phyloP scores from a whole-genome alignment of 23 tunicate species.

The Phallusia fumigata region DNA sequence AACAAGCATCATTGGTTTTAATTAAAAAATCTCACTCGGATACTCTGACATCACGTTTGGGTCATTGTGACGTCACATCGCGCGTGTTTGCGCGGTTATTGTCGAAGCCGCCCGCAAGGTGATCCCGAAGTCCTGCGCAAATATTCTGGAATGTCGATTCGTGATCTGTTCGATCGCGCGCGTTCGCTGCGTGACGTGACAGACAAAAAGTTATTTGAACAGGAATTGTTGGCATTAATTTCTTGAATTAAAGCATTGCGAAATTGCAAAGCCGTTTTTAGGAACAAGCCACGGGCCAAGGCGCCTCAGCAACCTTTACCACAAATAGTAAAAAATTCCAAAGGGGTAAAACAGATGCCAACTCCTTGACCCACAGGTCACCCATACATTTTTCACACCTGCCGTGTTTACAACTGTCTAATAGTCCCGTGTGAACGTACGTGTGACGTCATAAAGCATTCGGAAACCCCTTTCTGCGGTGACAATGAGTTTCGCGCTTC shows the following conservation, averaged over 20 bases:
- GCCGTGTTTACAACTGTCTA: background rate
- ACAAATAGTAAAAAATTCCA: too few relatives aligned
- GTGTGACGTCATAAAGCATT: slow-evolving; percentile 1
- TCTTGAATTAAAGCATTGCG: too few relatives aligned
- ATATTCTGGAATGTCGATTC: background rate
- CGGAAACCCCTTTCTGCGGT: background rate
- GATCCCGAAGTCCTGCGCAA: background rate
- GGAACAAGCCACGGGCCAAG: too few relatives aligned
- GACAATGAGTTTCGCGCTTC: too few relatives aligned
- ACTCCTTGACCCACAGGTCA: background rate
- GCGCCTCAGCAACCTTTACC: too few relatives aligned
- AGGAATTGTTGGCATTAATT: too few relatives aligned
- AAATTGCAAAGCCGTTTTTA: too few relatives aligned
- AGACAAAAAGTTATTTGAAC: too few relatives aligned
- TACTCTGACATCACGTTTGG: slow-evolving; percentile 5
- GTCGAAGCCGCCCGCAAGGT: background rate
- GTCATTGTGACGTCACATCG: background rate
- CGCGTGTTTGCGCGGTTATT: background rate
- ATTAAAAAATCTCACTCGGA: background rate
- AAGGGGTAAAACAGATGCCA: background rate
- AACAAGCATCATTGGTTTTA: background rate
- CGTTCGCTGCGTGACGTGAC: too few relatives aligned
- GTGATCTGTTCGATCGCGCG: too few relatives aligned
- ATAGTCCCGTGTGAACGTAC: background rate
- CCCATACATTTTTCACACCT: slow-evolving; percentile 1